Evolutionary conservation across 1,140 invertebrate species (phyloP), one percentile per base, ranked within the genome.

Genomic region (Zaprionus nigranus): DNA sequence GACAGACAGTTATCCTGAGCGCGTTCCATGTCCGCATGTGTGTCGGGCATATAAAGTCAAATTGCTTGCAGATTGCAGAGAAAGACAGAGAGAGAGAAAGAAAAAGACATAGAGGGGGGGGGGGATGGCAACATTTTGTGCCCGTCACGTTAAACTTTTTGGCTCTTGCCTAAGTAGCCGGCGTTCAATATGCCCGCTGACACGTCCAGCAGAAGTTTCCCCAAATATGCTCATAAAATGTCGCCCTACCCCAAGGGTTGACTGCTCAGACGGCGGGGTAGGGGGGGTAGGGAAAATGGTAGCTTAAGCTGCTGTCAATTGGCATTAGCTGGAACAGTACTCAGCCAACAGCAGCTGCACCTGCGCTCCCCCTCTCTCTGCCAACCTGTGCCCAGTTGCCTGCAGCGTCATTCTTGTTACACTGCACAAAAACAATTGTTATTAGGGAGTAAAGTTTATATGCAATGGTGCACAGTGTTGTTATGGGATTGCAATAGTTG

Each of bases 101-200:
- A 46, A 1, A 30, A 20, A 28, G 9, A 28, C 3, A n/a, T n/a
- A 5, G 5, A n/a, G 3, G 28, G 28, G 20, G 17, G 12, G n/a
- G 3, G 49, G 49, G 5, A 7, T 5, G 2, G 4, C 28, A 20
- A 26, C 56, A 60, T 62, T 80, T 79, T 79, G 54, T 83, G 73
- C 62, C 75, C 78, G 82, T 84, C 82, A 85, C 78, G 78, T 81
- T 85, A 85, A 78, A 84, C 82, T 85, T 73, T n/a, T 77, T 65
- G 49, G 72, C 60, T 74, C 57, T 66, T 69, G 46, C 62, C 73
- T 67, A 84, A 84, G 81, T 78, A 78, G 78, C 82, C 68, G 69
- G 53, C 78, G 65, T 62, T 65, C 82, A 84, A 84, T 84, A 84
- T 84, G 75, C 67, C 13, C 75, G 65, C 43, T 81, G 82, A 86